Evolutionary conservation across 2,888 invertebrate genomes (phyloP).

Genomic region (Ommatoiulus sabulosus): DNA sequence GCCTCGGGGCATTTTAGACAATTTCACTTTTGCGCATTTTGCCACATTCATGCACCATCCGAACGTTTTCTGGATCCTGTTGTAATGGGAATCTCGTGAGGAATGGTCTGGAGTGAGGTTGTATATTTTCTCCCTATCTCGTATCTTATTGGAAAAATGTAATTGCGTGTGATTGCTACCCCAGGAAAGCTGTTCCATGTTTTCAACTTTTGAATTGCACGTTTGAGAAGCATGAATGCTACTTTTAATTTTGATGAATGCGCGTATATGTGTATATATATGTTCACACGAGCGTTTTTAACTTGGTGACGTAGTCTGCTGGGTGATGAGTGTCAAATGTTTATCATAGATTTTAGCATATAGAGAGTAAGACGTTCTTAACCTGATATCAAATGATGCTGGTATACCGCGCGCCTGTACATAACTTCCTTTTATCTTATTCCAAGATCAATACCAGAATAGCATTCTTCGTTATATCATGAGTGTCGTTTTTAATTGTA

Average conservation of each 20-base stretch:
- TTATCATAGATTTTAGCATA: not conserved
- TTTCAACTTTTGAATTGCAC: not conserved
- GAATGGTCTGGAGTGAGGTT: not conserved
- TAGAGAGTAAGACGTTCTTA: not conserved
- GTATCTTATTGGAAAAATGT: not conserved
- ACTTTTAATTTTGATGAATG: not conserved
- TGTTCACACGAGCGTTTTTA: not conserved
- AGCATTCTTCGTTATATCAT: constrained; percentile 16
- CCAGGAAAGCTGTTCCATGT: not conserved
- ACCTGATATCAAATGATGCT: not conserved
- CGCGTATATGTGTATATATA: not conserved
- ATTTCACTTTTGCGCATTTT: not conserved
- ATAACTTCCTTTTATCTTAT: constrained; percentile 31
- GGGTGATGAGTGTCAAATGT: not conserved
- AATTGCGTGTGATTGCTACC: not conserved
- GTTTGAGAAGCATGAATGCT: not conserved
- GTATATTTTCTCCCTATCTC: not conserved
- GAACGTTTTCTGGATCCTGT: not conserved
- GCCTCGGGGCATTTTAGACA: not conserved
- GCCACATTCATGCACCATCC: not conserved
- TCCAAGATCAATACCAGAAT: not conserved
- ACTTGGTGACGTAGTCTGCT: not conserved
- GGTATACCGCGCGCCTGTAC: constrained; percentile 29
- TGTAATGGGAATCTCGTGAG: not conserved
- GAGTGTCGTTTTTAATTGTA: constrained; percentile 30